Conservation (phyloP, 2,113 vertebrate species). For the Daboia siamensis region DNA sequence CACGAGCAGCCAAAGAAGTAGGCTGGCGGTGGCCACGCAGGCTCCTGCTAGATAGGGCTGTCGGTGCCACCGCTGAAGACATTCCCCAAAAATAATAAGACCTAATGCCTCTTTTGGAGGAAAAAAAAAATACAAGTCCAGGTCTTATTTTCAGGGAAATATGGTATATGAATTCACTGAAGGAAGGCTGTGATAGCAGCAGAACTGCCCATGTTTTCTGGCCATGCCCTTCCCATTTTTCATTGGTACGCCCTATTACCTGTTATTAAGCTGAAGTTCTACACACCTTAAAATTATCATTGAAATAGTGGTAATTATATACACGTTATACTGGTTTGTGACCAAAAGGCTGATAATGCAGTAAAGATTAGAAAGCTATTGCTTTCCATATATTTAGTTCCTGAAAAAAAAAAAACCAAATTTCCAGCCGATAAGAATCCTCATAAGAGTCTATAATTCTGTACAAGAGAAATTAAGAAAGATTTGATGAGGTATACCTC, state of each 20-base stretch:
- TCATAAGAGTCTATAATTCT: background rate
- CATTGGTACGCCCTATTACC: background rate
- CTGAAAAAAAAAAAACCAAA: background rate
- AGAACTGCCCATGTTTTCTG: background rate
- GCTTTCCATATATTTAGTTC: background rate
- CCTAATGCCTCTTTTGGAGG: no score
- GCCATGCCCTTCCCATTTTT: background rate
- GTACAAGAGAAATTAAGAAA: background rate
- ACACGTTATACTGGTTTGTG: background rate
- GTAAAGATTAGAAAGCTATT: background rate
- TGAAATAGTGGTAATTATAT: background rate
- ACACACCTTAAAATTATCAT: background rate
- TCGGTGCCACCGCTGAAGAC: no score
- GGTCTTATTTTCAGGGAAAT: no score
- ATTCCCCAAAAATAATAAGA: no score
- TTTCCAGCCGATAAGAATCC: background rate
- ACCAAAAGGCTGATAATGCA: background rate
- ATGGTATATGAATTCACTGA: background rate
- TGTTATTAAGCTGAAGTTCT: background rate
- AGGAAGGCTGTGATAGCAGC: background rate
- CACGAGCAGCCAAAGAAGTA: no score
- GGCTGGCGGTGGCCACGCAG: no score
- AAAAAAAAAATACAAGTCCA: no score
- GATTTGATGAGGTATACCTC: background rate
- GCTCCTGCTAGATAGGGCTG: no score